phyloP scores from a whole-genome alignment of 2,113 vertebrate genomes.

The Larimichthys polyactis region DNA sequence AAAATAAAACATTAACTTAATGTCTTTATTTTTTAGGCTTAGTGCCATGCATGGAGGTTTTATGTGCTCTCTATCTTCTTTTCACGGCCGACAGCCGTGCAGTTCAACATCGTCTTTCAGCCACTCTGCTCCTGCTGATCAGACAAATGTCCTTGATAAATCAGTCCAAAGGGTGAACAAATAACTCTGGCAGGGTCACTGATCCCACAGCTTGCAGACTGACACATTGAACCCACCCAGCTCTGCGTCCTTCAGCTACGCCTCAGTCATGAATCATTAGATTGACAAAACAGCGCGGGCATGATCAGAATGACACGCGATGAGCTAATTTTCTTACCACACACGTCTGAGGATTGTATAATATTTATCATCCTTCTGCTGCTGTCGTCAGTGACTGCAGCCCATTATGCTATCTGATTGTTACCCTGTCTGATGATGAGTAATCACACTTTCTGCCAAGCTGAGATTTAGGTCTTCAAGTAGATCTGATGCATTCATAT shows the following conservation, averaged over 20 bases:
- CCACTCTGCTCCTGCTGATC: background rate
- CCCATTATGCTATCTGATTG: conserved; percentile 40
- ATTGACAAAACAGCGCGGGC: conserved; percentile 31
- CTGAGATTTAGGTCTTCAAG: conserved; percentile 10
- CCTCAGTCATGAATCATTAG: conserved; percentile 37
- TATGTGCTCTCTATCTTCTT: background rate
- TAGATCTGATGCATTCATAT: conserved; percentile 18
- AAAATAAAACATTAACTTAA: conserved; percentile 4
- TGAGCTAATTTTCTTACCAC: conserved; percentile 48
- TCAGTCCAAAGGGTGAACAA: conserved; percentile 7
- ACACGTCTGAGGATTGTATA: conserved; percentile 29
- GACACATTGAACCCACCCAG: conserved; percentile 19
- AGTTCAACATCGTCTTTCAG: background rate
- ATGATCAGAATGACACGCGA: conserved; percentile 44
- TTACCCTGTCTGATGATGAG: conserved; percentile 46
- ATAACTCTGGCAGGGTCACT: conserved; percentile 20
- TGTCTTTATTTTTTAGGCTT: background rate
- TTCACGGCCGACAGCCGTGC: background rate
- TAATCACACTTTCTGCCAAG: conserved; percentile 24
- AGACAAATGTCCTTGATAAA: conserved; percentile 24
- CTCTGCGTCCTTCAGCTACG: conserved; percentile 33
- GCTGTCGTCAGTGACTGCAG: conserved; percentile 43
- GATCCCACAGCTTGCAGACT: conserved; percentile 7
- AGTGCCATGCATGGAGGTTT: background rate
- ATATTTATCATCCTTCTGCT: conserved; percentile 46